These are phyloP conservation scores for Melolontha melolontha DNA, from an alignment of 2,888 invertebrate genomes.

Conservation along the genomic window DNA sequence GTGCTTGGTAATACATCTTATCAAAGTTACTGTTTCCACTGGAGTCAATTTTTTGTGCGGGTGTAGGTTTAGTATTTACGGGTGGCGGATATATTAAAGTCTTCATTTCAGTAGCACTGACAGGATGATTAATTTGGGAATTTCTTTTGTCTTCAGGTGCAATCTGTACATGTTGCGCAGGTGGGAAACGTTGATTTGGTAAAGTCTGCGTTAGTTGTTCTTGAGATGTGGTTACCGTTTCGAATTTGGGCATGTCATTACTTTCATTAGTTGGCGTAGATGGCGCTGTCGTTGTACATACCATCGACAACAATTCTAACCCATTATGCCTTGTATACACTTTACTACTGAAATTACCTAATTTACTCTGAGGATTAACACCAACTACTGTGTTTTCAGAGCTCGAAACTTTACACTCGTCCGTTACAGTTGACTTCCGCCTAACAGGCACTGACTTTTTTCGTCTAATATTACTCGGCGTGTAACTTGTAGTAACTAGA, in stretches of 20 bases:
- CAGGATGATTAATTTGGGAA: too few species aligned
- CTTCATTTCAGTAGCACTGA: too few species aligned
- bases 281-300: conserved; percentile 2
- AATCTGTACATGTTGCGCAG: too few species aligned
- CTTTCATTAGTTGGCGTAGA: neutral
- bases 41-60: too few species aligned
- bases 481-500: neutral
- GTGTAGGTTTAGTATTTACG: too few species aligned
- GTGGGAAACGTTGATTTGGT: neutral
- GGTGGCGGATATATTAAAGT: too few species aligned
- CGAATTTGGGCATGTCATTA: neutral
- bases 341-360: too few species aligned
- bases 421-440: conserved; percentile 4
- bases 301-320: conserved; percentile 23
- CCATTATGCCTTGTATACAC: neutral
- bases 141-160: too few species aligned
- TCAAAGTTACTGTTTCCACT: too few species aligned
- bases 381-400: too few species aligned
- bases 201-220: neutral
- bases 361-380: too few species aligned
- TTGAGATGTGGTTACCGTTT: neutral
- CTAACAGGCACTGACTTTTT: conserved; percentile 10
- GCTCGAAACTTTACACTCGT: neutral
- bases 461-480: neutral
- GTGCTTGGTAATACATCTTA: too few species aligned